Base-by-base conservation (phyloP, 1,140 invertebrate genomes). In the Scaptomyza pallida region DNA sequence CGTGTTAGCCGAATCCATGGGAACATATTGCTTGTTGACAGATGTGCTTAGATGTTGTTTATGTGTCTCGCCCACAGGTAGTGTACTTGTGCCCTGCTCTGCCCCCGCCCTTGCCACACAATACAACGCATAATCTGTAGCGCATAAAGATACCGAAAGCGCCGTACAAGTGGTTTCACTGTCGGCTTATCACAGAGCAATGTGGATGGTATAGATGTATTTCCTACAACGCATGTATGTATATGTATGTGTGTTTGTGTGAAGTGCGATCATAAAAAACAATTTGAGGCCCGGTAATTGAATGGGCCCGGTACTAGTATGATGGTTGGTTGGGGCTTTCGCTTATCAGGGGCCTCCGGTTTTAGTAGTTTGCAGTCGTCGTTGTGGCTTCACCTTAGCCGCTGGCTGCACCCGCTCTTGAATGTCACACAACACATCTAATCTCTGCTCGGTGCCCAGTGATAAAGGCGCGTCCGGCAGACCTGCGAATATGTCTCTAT, bases 391-490 rank as follows among this genome's bases (percentile, higher is more conserved):
- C 33, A 33, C 50, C 50, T 52, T 21, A 52, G 35, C n/a, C 41
- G 12, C 40, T 47, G 59, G 51, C 62, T 71, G 62, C 54, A 65
- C 69, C 62, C 48, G 62, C 62, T 62, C 47, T 62, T 33, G 21
- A 62, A 54, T 69, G 50, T 69, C 62, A 50, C 26, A 30, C 19
- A 21, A 21, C 19, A 21, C 61, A 47, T 59, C 48, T 62, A 69
- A 73, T 69, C 57, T 56, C 15, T 30, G 30, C 1, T 26, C 23
- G 23, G 23, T 26, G 2, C 1, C 44, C 44, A 64, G 52, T 30
- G 52, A 72, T 72, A 72, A 72, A 72, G 62, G 68, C 68, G 62
- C 68, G 67, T 70, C 67, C 67, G 67, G 51, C 65, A 69, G 21
- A 26, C 16, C 35, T 12, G 44, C 19, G 17, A 37, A 37, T n/a